Evolutionary conservation across 1,140 invertebrate genomes (phyloP).

Genomic region (Eufriesea mexicana): DNA sequence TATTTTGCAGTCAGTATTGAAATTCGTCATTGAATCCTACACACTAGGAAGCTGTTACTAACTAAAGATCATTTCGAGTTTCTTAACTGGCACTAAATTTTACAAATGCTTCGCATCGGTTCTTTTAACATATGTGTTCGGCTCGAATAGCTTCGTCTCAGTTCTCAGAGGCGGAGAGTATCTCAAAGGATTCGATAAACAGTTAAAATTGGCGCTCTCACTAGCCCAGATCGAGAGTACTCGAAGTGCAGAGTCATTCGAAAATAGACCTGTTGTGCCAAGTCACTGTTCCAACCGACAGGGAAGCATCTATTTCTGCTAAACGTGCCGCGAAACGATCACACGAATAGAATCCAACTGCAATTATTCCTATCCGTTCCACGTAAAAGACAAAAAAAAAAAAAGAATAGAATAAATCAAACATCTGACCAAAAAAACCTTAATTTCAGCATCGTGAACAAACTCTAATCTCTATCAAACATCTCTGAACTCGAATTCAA

Average conservation of each 20-base stretch:
- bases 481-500: neutral
- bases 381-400: neutral
- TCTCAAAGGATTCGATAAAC: constrained; percentile 21
- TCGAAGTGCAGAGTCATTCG: constrained; percentile 67
- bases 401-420: neutral
- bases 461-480: neutral
- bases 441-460: neutral
- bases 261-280: constrained; percentile 64
- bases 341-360: neutral
- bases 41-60: neutral
- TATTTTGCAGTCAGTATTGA: constrained; percentile 33
- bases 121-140: neutral
- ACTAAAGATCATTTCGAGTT: neutral
- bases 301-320: constrained; percentile 47
- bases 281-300: constrained; percentile 64
- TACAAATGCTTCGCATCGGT: too few species aligned
- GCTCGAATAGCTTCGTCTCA: neutral
- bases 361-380: neutral
- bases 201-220: constrained; percentile 52
- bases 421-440: neutral
- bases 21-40: neutral
- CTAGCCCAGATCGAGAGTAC: constrained; percentile 44
- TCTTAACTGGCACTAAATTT: too few species aligned
- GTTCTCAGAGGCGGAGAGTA: neutral
- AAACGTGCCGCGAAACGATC: constrained; percentile 5